Conservation (phyloP, 2,888 invertebrate genomes). For the Gnatocerus cornutus region DNA sequence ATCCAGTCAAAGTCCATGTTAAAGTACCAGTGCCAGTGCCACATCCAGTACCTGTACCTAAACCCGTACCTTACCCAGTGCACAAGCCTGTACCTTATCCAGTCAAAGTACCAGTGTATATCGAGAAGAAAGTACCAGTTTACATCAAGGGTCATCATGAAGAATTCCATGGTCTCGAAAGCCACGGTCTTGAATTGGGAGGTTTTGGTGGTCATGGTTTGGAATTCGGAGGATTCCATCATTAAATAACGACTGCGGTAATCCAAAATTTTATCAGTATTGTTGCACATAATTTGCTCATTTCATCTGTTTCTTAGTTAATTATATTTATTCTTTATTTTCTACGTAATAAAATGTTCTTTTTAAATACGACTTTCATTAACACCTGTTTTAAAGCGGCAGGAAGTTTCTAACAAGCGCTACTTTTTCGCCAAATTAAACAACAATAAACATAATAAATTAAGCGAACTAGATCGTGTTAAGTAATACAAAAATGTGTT, state of each 20-base stretch:
- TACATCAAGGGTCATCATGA: slow-evolving; percentile 59
- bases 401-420: no score
- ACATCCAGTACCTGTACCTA: slow-evolving; percentile 64
- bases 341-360: slow-evolving; percentile 56
- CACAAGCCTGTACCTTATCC: slow-evolving; percentile 68
- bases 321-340: slow-evolving; percentile 57
- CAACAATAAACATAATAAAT: no score
- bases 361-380: slow-evolving; percentile 32
- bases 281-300: slow-evolving; percentile 56
- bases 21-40: slow-evolving; percentile 71
- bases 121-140: slow-evolving; percentile 73
- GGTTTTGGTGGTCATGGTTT: slow-evolving; percentile 18
- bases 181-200: slow-evolving; percentile 16
- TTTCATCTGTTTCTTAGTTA: slow-evolving; percentile 51
- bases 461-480: no score
- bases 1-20: slow-evolving; percentile 70
- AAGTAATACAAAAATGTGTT: no score
- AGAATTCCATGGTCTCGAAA: slow-evolving; percentile 53
- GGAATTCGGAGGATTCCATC: slow-evolving; percentile 41
- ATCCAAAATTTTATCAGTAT: slow-evolving; percentile 53
- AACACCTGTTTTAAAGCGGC: no score
- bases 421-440: no score
- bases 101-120: slow-evolving; percentile 70
- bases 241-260: slow-evolving; percentile 53
- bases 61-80: slow-evolving; percentile 67